Conservation (phyloP, 2,797 vertebrate genomes). For the Syncerus caffer region DNA sequence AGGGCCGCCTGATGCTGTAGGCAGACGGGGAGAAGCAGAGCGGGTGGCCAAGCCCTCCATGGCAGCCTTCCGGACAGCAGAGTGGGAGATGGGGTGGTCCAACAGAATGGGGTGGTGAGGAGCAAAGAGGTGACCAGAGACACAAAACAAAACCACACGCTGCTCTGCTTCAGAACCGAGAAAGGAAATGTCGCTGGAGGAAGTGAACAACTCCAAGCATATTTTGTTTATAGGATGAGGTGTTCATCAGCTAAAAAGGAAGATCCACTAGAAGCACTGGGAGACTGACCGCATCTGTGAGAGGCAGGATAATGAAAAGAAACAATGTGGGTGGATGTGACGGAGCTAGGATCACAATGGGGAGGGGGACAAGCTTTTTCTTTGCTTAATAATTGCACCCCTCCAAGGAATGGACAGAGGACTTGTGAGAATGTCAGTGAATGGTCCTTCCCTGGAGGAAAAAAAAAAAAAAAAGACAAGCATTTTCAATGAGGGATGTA, state of each 20-base stretch:
- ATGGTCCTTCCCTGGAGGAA: not conserved
- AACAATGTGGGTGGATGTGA: not conserved
- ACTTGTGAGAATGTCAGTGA: not conserved
- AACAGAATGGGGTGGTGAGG: not conserved
- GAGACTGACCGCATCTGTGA: not conserved
- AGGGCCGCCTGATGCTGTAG: too few species aligned
- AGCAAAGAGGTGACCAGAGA: not conserved
- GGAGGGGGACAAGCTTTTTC: not conserved
- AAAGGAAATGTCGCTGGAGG: not conserved
- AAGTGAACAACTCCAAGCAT: not conserved
- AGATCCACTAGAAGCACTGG: not conserved
- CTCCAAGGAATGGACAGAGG: not conserved
- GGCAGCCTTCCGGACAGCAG: not conserved
- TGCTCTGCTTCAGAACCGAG: not conserved
- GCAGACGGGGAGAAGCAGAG: not conserved
- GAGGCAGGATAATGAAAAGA: not conserved
- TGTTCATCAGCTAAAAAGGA: not conserved
- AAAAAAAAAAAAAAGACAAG: not conserved
- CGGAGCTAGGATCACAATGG: not conserved
- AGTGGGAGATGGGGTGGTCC: not conserved
- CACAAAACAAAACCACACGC: not conserved
- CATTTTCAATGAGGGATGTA: not conserved
- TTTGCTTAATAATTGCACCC: not conserved
- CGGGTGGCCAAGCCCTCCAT: accelerated
- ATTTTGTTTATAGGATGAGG: not conserved